phyloP scores from a whole-genome alignment of 2,113 vertebrate species.

The Sinocyclocheilus anophthalmus region DNA sequence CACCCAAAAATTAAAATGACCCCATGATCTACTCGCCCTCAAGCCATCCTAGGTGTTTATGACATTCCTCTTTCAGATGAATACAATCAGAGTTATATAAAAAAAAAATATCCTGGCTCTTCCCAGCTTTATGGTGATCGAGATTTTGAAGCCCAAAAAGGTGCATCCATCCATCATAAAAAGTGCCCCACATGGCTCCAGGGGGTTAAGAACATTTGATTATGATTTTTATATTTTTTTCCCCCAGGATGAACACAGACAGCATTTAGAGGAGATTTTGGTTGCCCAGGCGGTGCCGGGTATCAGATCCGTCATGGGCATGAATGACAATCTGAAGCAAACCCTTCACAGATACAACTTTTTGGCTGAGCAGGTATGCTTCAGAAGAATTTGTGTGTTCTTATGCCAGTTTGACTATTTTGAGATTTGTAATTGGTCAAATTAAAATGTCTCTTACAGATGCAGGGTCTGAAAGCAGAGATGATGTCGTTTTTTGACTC shows the following conservation, averaged over 20 bases:
- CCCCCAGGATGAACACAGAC: constrained; percentile 79
- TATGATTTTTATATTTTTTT: background rate
- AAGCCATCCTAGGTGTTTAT: too few relatives aligned
- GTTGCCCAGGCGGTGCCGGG: constrained; percentile 72
- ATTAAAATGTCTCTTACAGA: constrained; percentile 66
- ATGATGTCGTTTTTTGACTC: constrained; percentile 72
- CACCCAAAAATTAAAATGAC: too few relatives aligned
- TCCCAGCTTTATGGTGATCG: too few relatives aligned
- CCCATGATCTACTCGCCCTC: too few relatives aligned
- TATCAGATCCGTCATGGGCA: constrained; percentile 73
- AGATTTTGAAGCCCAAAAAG: too few relatives aligned
- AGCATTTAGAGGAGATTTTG: constrained; percentile 77
- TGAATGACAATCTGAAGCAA: constrained; percentile 75
- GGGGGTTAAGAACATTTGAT: too few relatives aligned
- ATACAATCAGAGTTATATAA: too few relatives aligned
- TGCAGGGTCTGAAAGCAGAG: constrained; percentile 83
- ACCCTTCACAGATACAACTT: constrained; percentile 74
- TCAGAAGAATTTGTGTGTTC: background rate
- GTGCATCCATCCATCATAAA: too few relatives aligned
- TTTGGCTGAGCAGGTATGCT: constrained; percentile 77
- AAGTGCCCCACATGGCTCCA: too few relatives aligned
- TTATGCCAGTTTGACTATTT: background rate
- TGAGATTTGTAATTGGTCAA: background rate
- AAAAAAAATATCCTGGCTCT: too few relatives aligned
- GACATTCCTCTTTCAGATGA: too few relatives aligned